Evolutionary conservation across 2,888 invertebrate genomes (phyloP), one percentile per base, ranked within the genome.

Genomic region (Rhimphoctona megacephalus): DNA sequence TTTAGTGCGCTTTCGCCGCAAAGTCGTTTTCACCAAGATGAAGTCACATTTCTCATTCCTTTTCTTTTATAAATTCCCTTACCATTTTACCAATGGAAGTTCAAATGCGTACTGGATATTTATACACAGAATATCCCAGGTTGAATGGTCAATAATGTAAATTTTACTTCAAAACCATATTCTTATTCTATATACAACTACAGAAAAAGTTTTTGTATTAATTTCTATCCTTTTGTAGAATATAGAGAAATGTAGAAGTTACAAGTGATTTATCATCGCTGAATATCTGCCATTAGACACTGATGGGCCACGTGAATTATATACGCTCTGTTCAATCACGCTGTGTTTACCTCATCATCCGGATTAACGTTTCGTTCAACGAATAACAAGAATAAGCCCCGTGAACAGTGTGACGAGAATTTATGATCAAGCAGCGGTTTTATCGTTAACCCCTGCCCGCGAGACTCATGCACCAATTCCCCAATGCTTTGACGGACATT

Each of bases 31-130:
- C 74, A 76, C 66, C 77, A 49, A 43, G 69, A n/a, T 43, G n/a
- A 82, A 85, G 88, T 89, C 88, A 87, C 87, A 85, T 87, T 86
- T 86, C 88, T 87, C 85, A 80, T 87, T 88, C 78, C 87, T 78
- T 81, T 82, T 73, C 81, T 84, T 72, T 67, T 76, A 78, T 72
- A 87, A 87, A 88, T 89, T 88, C 83, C 81, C 82, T 78, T 83
- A 83, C 83, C 81, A 85, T 84, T 87, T 72, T 85, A 79, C 86
- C 66, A 74, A 43, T 43, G 66, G 46, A 39, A 49, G 6, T 25
- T 52, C 22, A 25, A 36, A 22, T 39, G 36, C 25, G 39, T 54
- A 30, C 30, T 7, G 61, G 61, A 61, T 54, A 33, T 49, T 36
- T 33, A 72, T 52, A 33, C 49, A 9, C 52, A 7, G 67, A 9